Evolutionary conservation across 2,888 invertebrate genomes (phyloP), one percentile per base, ranked within the genome.

Genomic region (Eledona agricola): DNA sequence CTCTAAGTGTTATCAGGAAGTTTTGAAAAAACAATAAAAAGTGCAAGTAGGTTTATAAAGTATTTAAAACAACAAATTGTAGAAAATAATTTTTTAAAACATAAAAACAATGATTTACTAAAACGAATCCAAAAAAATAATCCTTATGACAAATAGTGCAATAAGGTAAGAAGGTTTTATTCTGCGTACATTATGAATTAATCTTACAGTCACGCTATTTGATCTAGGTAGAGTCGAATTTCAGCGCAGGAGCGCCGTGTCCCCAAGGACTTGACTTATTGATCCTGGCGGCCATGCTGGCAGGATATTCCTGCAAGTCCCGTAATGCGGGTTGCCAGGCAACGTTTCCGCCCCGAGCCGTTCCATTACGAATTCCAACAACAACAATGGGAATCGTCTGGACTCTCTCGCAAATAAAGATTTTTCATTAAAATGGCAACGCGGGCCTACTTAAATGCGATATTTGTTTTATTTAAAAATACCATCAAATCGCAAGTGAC

Each of bases 231-330:
- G n/a, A n/a, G n/a, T 47, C 7, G 16, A 26, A 37, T 46, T 52
- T 46, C 35, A 38, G 20, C 35, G 20, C 43, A 28, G 13, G 42
- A 42, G 37, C 15, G 35, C 29, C 16, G 9, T 25, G n/a, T 72
- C 73, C 64, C 71, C 65, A 66, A 72, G 72, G 72, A 73, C 72
- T 72, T 74, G 73, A 73, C 73, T 74, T 74, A 74, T 74, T 74
- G 73, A 74, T 74, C 73, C 69, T 63, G 72, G 71, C 72, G 63
- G 72, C 73, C 72, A 72, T 72, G 60, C 65, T 69, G 61, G 67
- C 63, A 64, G 67, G 65, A 68, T 58, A 59, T 62, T 66, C 65
- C 66, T 66, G 58, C 54, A 50, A 57, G 58, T 68, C 65, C 65
- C 64, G 65, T 59, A 64, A 58, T 59, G 60, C 61, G 52, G 59